Evolutionary conservation across 1,140 invertebrate genomes (phyloP).

Genomic region (Neotoxoptera formosana): DNA sequence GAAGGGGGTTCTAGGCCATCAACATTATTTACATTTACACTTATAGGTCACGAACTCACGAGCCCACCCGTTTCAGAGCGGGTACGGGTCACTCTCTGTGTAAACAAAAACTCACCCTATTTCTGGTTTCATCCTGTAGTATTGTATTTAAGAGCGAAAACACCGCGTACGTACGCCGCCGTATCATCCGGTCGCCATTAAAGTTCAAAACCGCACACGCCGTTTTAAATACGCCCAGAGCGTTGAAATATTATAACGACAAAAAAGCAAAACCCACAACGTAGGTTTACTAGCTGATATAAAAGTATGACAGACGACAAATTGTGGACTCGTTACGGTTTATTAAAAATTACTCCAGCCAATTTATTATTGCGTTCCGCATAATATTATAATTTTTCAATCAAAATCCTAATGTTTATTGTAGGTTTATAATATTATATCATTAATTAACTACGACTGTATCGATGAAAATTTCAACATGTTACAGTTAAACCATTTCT

Average conservation of each 20-base stretch:
- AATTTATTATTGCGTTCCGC: background rate
- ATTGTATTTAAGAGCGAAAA: background rate
- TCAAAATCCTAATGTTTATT: background rate
- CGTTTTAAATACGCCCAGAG: background rate
- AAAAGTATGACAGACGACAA: background rate
- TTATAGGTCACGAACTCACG: background rate
- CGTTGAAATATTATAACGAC: background rate
- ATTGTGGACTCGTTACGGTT: background rate
- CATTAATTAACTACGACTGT: background rate
- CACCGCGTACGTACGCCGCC: no score
- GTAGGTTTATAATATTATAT: no score
- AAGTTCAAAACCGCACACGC: background rate
- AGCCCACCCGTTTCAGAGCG: background rate
- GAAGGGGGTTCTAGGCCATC: background rate
- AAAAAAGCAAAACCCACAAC: background rate
- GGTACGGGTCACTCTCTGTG: background rate
- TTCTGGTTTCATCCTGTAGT: background rate
- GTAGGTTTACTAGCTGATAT: background rate
- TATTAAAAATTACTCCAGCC: no score
- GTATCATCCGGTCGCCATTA: background rate
- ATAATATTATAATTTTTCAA: no score
- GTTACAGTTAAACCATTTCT: background rate
- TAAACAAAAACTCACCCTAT: background rate
- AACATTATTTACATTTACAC: conserved; percentile 26
- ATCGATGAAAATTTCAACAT: background rate